Conservation (phyloP, 2,113 vertebrate genomes). For the Okapia johnstoni region DNA sequence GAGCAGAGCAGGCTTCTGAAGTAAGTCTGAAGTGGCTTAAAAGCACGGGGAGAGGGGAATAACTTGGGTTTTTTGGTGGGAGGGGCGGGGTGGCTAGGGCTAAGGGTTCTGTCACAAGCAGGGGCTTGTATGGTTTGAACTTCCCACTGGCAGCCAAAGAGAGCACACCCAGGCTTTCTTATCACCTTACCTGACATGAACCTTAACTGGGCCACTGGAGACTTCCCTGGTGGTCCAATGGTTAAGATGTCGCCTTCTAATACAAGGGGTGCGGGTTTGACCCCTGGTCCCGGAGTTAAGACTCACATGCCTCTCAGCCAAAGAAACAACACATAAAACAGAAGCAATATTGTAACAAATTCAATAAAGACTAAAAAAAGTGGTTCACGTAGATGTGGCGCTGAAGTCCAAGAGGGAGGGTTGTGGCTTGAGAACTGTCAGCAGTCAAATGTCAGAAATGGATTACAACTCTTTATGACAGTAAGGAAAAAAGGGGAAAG, state of each 20-base stretch:
- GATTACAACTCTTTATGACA: background rate
- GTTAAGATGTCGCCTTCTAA: background rate
- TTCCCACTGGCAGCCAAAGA: background rate
- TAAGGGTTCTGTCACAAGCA: background rate
- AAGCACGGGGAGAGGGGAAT: background rate
- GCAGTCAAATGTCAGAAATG: background rate
- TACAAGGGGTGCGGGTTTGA: fast-evolving
- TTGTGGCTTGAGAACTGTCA: background rate
- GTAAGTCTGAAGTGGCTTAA: background rate
- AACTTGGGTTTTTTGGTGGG: background rate
- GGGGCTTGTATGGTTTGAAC: background rate
- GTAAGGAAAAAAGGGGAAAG: background rate
- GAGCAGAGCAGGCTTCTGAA: background rate
- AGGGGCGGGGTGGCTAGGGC: background rate
- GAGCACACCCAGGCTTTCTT: background rate
- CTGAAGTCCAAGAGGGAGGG: background rate
- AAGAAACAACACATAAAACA: background rate
- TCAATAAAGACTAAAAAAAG: background rate
- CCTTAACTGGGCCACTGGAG: background rate
- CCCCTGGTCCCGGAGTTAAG: background rate
- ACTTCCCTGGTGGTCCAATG: background rate
- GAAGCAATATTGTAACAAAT: background rate
- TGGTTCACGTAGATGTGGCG: background rate
- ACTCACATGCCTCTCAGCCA: background rate
- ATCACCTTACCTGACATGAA: background rate